Base-by-base conservation (phyloP, 2,888 invertebrate species). In the Pristionchus arcanus region DNA sequence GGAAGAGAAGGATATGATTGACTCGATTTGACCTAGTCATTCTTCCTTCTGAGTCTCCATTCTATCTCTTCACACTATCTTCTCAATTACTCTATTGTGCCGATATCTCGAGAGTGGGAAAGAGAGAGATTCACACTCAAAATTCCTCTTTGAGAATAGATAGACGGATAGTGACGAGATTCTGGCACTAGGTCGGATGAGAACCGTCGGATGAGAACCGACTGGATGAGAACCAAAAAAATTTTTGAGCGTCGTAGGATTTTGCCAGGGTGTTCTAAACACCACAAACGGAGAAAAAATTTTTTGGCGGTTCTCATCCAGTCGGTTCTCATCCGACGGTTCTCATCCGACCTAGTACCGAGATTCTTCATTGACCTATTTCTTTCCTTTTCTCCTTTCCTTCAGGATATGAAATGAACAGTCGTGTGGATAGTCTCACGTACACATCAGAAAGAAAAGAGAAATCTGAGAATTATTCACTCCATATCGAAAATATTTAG, bases 81-180 rank as follows among this genome's bases (percentile, higher is more conserved):
- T 68, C 81, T 81, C 81, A 49, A 81, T 81, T 81, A 81, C 81
- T 42, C 81, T 53, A 81, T 81, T 81, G 49, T 81, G 81, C 28
- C 25, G n/a, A 81, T 81, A 81, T 81, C 49, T 81, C 81, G 81
- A 49, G 42, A 49, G 81, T 53, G 81, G 16, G 81, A 81, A 81
- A 53, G n/a, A 28, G 42, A 49, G 37, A 77, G 53, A 42, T 49
- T 81, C 49, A 25, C 77, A 81, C 81, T 81, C 81, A 53, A 42
- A 81, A 81, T 28, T 77, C 49, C 49, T 81, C 81, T 74, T 31
- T 34, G 74, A 28, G 37, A 74, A 21, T 31, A 31, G 15, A 19
- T 31, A 31, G 15, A 19, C 15, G 68, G 31, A 16, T 31, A 74
- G 19, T 74, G 74, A 74, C 4, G 68, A 25, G 2, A 28, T n/a